A percentile compares a stretch with the other conserved stretches of the same genome.
Evolutionary conservation across 2,888 invertebrate species (phyloP).

Genomic region (Augiades crinisus): DNA sequence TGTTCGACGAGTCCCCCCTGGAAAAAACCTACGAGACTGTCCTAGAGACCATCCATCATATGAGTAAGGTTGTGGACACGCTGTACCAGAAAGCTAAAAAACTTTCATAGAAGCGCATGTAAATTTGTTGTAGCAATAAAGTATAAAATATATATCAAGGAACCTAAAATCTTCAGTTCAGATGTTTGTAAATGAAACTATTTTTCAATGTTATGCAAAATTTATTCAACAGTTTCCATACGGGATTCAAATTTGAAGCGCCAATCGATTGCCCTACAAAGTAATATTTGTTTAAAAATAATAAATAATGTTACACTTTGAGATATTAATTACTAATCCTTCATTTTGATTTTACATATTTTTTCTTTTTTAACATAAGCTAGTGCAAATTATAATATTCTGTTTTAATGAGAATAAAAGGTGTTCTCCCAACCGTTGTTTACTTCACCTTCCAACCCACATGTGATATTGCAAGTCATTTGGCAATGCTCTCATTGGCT

Average conservation of each 20-base stretch:
- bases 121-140: slow-evolving; percentile 74
- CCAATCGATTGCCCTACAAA: slow-evolving; percentile 14
- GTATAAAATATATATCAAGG: slow-evolving; percentile 70
- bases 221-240: slow-evolving; percentile 45
- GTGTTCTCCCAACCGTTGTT: slow-evolving; percentile 68
- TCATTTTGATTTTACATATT: slow-evolving; percentile 56
- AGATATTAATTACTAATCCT: slow-evolving; percentile 56
- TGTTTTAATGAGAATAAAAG: slow-evolving; percentile 78
- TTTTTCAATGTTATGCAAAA: slow-evolving; percentile 57
- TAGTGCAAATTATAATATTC: slow-evolving; percentile 77
- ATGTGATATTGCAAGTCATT: slow-evolving; percentile 60
- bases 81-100: slow-evolving; percentile 99
- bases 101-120: slow-evolving; percentile 85
- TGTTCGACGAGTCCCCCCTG: slow-evolving; percentile 96
- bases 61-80: slow-evolving; percentile 99
- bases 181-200: slow-evolving; percentile 62
- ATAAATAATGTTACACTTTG: slow-evolving; percentile 52
- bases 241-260: slow-evolving; percentile 34
- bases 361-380: slow-evolving; percentile 63
- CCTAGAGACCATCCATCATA: slow-evolving; percentile 98
- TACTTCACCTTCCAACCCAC: slow-evolving; percentile 52
- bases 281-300: slow-evolving; percentile 32
- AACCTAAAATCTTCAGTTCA: slow-evolving; percentile 70
- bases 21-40: slow-evolving; percentile 99
- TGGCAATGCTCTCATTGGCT: slow-evolving; percentile 44